phyloP scores from a whole-genome alignment of 2,888 invertebrate genomes.

The Lampropteryx suffumata region DNA sequence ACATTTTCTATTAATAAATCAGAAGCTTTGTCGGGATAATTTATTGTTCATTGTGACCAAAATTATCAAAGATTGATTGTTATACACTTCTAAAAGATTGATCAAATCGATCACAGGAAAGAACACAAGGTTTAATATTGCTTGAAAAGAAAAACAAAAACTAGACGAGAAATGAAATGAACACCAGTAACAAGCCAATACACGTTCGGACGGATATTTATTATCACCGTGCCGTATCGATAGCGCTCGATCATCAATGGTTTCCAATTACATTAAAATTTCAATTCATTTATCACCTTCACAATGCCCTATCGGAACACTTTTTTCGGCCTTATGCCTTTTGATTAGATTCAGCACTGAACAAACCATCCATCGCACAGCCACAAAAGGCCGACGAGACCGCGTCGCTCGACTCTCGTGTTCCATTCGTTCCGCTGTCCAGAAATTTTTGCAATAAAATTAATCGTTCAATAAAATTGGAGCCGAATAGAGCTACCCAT shows the following conservation, averaged over 20 bases:
- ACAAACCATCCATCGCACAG: conserved; percentile 66
- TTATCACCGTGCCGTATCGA: conserved; percentile 40
- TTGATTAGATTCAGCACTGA: conserved; percentile 70
- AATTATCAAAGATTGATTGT: too few species aligned
- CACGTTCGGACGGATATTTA: conserved; percentile 42
- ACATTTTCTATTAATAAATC: too few species aligned
- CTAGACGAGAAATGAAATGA: conserved; percentile 17
- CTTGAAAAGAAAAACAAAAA: conserved; percentile 16
- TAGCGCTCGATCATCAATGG: conserved; percentile 49
- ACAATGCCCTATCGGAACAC: conserved; percentile 48
- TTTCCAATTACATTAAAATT: conserved; percentile 70
- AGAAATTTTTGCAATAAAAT: conserved; percentile 81
- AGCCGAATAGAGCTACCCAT: conserved; percentile 74
- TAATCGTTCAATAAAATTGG: conserved; percentile 81
- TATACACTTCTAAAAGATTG: neutral
- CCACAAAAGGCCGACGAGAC: conserved; percentile 70
- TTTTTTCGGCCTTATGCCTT: conserved; percentile 58
- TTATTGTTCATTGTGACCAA: too few species aligned
- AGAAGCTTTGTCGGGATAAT: too few species aligned
- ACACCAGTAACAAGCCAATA: conserved; percentile 36
- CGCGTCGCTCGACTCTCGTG: conserved; percentile 60
- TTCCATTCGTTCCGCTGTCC: conserved; percentile 79
- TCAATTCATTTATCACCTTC: conserved; percentile 63
- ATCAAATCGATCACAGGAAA: conserved; percentile 6
- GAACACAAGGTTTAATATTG: neutral